phyloP scores from a whole-genome alignment of 2,113 vertebrate genomes.

The Natator depressus region DNA sequence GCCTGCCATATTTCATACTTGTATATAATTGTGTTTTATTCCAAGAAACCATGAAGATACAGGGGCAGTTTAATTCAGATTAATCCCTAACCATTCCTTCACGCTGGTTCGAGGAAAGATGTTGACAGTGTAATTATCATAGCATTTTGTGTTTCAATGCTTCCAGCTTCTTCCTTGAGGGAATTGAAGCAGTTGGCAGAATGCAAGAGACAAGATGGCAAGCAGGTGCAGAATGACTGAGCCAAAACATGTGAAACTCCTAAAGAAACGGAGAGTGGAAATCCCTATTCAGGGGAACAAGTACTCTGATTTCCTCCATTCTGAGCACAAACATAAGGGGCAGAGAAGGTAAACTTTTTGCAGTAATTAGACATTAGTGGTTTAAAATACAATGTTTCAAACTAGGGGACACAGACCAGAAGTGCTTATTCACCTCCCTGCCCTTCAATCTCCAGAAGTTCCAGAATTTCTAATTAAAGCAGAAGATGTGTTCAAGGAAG shows the following conservation, averaged over 20 bases:
- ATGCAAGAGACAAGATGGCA: not conserved
- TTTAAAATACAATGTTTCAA: not conserved
- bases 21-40: fast-evolving
- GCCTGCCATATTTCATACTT: fast-evolving
- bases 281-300: not conserved
- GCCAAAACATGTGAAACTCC: not conserved
- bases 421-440: not conserved
- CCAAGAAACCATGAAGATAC: not conserved
- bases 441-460: slow-evolving; percentile 23
- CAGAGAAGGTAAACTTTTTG: not conserved
- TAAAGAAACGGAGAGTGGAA: not conserved
- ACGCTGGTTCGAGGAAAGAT: not conserved
- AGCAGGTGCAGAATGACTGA: not conserved
- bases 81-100: not conserved
- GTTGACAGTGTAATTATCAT: not conserved
- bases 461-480: slow-evolving; percentile 30
- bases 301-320: not conserved
- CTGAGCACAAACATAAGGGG: not conserved
- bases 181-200: not conserved
- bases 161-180: not conserved
- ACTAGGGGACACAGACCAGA: not conserved
- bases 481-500: not conserved
- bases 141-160: not conserved
- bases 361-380: not conserved
- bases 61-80: not conserved